Percentiles rank a stretch among this genome's conserved stretches.
These are phyloP conservation scores for Bradysia coprophila DNA, from an alignment of 1,140 invertebrate genomes.

Conservation along the genomic window DNA sequence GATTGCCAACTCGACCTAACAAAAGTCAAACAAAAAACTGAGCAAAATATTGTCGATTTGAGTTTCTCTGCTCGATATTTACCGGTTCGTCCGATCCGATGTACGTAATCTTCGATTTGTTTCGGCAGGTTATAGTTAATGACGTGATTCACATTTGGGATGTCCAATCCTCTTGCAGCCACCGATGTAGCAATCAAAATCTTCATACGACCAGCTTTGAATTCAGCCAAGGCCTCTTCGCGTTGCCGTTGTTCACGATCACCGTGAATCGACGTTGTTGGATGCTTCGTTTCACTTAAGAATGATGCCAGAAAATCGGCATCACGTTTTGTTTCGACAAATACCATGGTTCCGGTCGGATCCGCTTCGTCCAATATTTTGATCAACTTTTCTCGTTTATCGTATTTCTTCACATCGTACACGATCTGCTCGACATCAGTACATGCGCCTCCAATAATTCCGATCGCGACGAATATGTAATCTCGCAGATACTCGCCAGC, in stretches of 20 bases:
- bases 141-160: slow-evolving; percentile 62
- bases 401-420: slow-evolving; percentile 46
- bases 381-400: slow-evolving; percentile 52
- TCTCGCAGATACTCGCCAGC: slow-evolving; percentile 56
- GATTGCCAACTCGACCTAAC: slow-evolving; percentile 82
- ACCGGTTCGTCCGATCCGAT: slow-evolving; percentile 92
- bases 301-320: slow-evolving; percentile 74
- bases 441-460: slow-evolving; percentile 78
- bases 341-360: slow-evolving; percentile 52
- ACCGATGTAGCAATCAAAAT: slow-evolving; percentile 86
- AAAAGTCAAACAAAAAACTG: no score
- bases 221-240: slow-evolving; percentile 71
- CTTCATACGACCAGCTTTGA: slow-evolving; percentile 48
- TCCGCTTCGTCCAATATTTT: slow-evolving; percentile 1
- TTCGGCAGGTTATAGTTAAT: slow-evolving; percentile 84
- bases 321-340: slow-evolving; percentile 75
- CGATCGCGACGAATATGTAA: slow-evolving; percentile 72
- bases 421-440: slow-evolving; percentile 75
- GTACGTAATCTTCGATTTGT: slow-evolving; percentile 82
- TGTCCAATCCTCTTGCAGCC: slow-evolving; percentile 69
- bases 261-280: slow-evolving; percentile 84
- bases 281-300: slow-evolving; percentile 40
- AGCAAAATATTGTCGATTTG: no score
- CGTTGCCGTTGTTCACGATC: slow-evolving; percentile 77
- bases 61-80: no score